These are phyloP conservation scores for Betta splendens DNA, from an alignment of 2,797 vertebrate genomes.

Conservation along the genomic window DNA sequence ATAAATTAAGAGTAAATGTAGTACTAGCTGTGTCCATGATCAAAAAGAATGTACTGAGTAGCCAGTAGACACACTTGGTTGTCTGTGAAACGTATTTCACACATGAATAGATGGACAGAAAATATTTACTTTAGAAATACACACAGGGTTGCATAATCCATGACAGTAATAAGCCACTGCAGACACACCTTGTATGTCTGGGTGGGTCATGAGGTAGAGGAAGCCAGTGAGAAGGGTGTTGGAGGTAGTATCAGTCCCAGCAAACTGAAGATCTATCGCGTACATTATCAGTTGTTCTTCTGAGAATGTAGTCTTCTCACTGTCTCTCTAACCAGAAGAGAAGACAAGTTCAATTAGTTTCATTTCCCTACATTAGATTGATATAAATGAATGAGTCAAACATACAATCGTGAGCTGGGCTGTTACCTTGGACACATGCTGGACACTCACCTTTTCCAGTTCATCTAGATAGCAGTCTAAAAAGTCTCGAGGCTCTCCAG, in stretches of 20 bases:
- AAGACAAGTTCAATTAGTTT: not conserved
- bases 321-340: not conserved
- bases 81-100: no score
- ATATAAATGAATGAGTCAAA: not conserved
- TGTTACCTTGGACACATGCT: no score
- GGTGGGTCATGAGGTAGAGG: slow-evolving; percentile 71
- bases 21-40: not conserved
- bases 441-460: slow-evolving; percentile 54
- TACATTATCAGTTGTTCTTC: slow-evolving; percentile 53
- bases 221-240: slow-evolving; percentile 75
- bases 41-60: no score
- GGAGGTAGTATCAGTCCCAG: slow-evolving; percentile 80
- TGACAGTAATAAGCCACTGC: no score
- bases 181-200: slow-evolving; percentile 73
- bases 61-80: no score
- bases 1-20: not conserved
- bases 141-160: no score
- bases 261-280: slow-evolving; percentile 64
- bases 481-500: slow-evolving; percentile 60
- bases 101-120: no score
- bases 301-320: slow-evolving; percentile 56
- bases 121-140: no score
- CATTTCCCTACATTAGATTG: no score
- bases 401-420: no score
- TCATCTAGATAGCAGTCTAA: slow-evolving; percentile 73